These are phyloP conservation scores for Alcis repandata DNA, from an alignment of 2,888 invertebrate genomes.

Conservation along the genomic window DNA sequence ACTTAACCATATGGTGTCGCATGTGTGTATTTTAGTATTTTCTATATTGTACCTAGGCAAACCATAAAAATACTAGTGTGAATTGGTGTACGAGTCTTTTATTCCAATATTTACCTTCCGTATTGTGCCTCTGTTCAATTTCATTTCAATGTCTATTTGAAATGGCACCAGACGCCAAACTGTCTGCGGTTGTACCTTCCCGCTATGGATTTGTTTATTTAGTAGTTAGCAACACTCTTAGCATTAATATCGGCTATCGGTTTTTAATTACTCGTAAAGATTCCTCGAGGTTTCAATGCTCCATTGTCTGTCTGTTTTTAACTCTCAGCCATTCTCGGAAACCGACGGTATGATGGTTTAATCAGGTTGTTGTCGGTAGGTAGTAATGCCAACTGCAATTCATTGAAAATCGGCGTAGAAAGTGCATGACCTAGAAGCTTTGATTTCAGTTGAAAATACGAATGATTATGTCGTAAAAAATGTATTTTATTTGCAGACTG, in stretches of 20 bases:
- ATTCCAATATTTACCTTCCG: too few relatives aligned
- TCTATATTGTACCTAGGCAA: not conserved
- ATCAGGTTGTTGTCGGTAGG: slow-evolving; percentile 22
- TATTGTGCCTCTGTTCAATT: too few relatives aligned
- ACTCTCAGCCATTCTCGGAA: slow-evolving; percentile 67
- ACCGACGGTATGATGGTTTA: slow-evolving; percentile 46
- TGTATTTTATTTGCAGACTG: not conserved
- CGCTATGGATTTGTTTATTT: not conserved
- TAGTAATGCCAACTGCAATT: slow-evolving; percentile 3
- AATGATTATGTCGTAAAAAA: not conserved
- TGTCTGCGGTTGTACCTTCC: slow-evolving; percentile 20
- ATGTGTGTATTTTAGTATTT: too few relatives aligned
- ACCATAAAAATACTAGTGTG: not conserved
- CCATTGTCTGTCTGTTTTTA: slow-evolving; percentile 71
- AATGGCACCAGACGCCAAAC: slow-evolving; percentile 26
- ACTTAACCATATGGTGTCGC: too few relatives aligned
- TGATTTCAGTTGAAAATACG: slow-evolving; percentile 38
- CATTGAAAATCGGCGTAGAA: slow-evolving; percentile 15
- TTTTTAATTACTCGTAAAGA: slow-evolving; percentile 59
- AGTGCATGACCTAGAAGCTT: slow-evolving; percentile 16
- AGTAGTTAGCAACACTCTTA: slow-evolving; percentile 14
- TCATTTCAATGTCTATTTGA: too few relatives aligned
- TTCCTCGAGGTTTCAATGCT: slow-evolving; percentile 68
- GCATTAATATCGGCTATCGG: slow-evolving; percentile 31
- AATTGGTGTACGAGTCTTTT: not conserved